Base-by-base conservation (phyloP, 1,140 invertebrate species). In the Papilio polyxenes region DNA sequence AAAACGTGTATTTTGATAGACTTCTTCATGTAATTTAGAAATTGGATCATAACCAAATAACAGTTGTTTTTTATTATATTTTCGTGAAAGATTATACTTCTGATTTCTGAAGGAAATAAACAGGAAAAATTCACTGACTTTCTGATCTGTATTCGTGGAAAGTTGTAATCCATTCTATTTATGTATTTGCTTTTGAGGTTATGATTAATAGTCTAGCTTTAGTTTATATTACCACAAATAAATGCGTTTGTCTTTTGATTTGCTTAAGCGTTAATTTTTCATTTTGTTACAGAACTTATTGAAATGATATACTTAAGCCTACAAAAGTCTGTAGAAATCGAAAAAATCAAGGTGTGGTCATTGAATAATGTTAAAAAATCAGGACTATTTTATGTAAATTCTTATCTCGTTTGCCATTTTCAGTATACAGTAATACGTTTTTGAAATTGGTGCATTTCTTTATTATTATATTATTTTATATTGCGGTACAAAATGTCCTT, bases 41-140 rank as follows among this genome's bases (percentile, higher is more conserved):
- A 53, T 56, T 53, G 20, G 51, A 59, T 78, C 31, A 31, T 13
- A 59, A 59, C 51, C 53, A 40, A 78, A 78, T 78, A 31, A 37
- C 20, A 10, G 15, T 37, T 37, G 76, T 5, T 56, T 51, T 59
- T 40, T 31, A 78, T 59, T 56, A 3, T 17, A 31, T 56, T 4
- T 37, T 51, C 10, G 76, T n/a, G 31, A 59, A 78, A 78, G 15
- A 62, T 78, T 78, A 78, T 59, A 78, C 37, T 59, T 78, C 76
- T 59, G 3, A 51, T 37, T 40, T 37, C 31, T 10, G 59, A 40
- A 78, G 51, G 53, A 78, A 78, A 78, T 78, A 15, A 78, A 59
- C 53, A 59, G 53, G 53, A 59, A 59, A 78, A 78, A 53, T 31
- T 44, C 31, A 31, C 20, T 5, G 11, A 44, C 31, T 78, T 78